Conservation (phyloP, 2,113 vertebrate species). For the Grantiella picta region DNA sequence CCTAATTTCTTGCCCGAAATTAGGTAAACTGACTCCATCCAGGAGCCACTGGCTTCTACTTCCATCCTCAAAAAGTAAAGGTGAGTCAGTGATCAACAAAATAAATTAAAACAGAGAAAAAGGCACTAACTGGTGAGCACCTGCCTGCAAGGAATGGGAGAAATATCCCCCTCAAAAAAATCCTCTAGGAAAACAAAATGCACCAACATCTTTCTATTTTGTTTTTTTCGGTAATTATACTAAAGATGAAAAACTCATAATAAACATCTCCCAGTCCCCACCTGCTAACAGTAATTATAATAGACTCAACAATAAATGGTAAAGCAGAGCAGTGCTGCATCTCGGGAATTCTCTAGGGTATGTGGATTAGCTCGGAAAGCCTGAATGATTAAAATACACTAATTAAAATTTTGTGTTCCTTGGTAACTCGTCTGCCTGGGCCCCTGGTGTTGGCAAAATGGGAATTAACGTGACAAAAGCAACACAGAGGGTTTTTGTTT, state of each 20-base stretch:
- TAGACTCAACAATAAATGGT: conserved; percentile 99
- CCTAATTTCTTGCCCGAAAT: not conserved
- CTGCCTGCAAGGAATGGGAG: conserved; percentile 63
- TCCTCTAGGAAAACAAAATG: conserved; percentile 92
- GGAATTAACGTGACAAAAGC: conserved; percentile 99
- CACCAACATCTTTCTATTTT: conserved; percentile 97
- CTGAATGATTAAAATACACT: conserved; percentile 99
- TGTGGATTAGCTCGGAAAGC: conserved; percentile 99
- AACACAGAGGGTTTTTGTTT: conserved; percentile 90
- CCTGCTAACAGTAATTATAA: conserved; percentile 99
- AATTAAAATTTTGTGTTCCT: conserved; percentile 99
- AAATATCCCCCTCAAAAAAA: conserved; percentile 70
- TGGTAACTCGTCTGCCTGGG: conserved; percentile 99
- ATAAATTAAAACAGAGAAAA: conserved; percentile 42
- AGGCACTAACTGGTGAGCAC: conserved; percentile 60
- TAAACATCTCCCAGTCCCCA: conserved; percentile 99
- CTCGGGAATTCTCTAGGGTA: conserved; percentile 99
- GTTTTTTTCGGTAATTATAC: conserved; percentile 99
- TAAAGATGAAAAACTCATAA: conserved; percentile 99
- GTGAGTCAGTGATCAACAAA: conserved; percentile 37
- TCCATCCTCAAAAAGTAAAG: conserved; percentile 11
- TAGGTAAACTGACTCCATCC: not conserved
- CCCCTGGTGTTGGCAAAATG: conserved; percentile 99
- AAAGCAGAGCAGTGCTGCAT: conserved; percentile 99
- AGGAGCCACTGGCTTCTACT: not conserved